These are phyloP conservation scores for Ictidomys tridecemlineatus DNA, from an alignment of 2,113 vertebrate species.

Conservation along the genomic window DNA sequence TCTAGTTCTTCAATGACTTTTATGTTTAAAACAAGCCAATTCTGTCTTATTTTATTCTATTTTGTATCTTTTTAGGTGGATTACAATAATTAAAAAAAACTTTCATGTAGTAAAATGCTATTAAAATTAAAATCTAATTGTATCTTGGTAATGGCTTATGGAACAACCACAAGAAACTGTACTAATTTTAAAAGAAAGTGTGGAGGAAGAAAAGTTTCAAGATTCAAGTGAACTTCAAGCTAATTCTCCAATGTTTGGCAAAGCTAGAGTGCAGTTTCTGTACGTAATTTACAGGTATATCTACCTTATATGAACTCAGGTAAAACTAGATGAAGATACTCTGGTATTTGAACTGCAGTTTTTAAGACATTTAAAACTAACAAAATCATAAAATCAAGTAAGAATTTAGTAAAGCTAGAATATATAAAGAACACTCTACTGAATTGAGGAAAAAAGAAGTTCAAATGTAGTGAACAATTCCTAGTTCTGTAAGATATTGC, in stretches of 20 bases:
- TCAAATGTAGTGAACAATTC: neutral
- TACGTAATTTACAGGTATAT: neutral
- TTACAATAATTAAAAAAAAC: neutral
- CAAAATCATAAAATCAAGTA: neutral
- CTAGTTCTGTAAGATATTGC: neutral
- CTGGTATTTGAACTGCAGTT: neutral
- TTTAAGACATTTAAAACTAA: neutral
- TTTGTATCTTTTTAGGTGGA: neutral
- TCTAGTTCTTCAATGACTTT: neutral
- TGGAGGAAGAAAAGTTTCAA: neutral
- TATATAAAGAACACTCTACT: neutral
- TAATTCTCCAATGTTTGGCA: neutral
- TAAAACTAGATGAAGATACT: neutral
- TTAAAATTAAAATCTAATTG: neutral
- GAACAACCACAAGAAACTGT: neutral
- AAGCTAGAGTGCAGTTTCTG: neutral
- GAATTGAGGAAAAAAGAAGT: neutral
- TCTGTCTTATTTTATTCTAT: neutral
- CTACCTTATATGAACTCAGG: neutral
- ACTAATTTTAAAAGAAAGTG: neutral
- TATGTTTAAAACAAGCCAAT: neutral
- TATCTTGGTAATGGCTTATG: neutral
- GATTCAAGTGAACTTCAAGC: neutral
- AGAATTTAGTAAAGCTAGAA: slow-evolving; percentile 32
- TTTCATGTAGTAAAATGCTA: neutral